Conservation (phyloP, 2,797 vertebrate genomes). For the Intellagama lesueurii region DNA sequence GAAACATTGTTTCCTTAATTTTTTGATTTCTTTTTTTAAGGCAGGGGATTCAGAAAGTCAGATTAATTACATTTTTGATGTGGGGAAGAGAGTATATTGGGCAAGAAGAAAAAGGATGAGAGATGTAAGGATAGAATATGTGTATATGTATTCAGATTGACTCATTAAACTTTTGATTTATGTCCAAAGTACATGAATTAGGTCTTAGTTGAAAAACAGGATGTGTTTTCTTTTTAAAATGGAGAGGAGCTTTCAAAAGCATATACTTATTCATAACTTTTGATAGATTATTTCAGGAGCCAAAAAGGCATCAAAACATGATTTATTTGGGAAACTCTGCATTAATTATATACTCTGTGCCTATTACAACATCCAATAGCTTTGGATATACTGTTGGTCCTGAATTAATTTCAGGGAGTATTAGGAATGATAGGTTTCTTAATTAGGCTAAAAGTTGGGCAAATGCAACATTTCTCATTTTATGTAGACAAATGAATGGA, state of each 20-base stretch:
- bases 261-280: no score
- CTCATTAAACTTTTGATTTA: not conserved
- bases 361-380: conserved; percentile 14
- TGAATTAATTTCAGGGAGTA: conserved; percentile 5
- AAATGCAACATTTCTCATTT: conserved; percentile 2
- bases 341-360: conserved; percentile 19
- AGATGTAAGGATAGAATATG: not conserved
- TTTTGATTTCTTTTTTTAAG: no score
- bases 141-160: not conserved
- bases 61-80: not conserved
- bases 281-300: no score
- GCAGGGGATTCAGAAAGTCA: no score
- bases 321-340: not conserved
- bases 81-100: not conserved
- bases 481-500: not conserved
- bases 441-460: conserved; percentile 23
- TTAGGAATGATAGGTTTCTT: conserved; percentile 23
- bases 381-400: not conserved
- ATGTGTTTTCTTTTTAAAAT: no score
- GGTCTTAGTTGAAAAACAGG: not conserved
- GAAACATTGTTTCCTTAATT: not conserved
- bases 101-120: not conserved
- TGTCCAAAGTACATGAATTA: conserved; percentile 8
- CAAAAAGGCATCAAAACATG: not conserved
- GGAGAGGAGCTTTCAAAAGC: no score